Evolutionary conservation across 2,113 vertebrate species (phyloP).

Genomic region (Amia ocellicauda): DNA sequence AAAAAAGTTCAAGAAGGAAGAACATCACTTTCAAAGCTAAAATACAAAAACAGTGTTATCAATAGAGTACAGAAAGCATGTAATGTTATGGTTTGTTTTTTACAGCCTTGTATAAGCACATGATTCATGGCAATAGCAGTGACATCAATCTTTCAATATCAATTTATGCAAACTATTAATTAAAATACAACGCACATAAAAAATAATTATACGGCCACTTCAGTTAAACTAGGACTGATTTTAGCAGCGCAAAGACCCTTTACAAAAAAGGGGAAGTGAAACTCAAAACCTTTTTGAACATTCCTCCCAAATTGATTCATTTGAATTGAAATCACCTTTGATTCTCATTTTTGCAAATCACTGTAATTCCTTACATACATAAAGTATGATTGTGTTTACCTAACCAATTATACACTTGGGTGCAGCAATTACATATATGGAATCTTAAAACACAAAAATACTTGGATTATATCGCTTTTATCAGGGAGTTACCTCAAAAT

Average conservation of each 20-base stretch:
- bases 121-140: background rate
- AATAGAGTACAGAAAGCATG: too few relatives aligned
- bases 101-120: too few relatives aligned
- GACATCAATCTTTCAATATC: too few relatives aligned
- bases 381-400: slow-evolving; percentile 32
- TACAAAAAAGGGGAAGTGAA: background rate
- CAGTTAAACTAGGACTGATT: slow-evolving; percentile 5
- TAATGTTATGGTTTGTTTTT: too few relatives aligned
- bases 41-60: too few relatives aligned
- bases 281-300: background rate
- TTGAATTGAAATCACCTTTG: slow-evolving; percentile 42
- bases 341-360: slow-evolving; percentile 43
- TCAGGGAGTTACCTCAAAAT: background rate
- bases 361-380: slow-evolving; percentile 42
- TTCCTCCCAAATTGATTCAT: slow-evolving; percentile 21
- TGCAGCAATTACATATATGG: slow-evolving; percentile 38
- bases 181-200: background rate
- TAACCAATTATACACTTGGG: slow-evolving; percentile 33
- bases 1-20: too few relatives aligned
- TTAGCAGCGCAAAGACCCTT: slow-evolving; percentile 1
- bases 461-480: background rate
- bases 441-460: background rate
- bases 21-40: too few relatives aligned
- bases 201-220: background rate
- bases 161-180: slow-evolving; percentile 9